Evolutionary conservation across 2,113 vertebrate species (phyloP).

Genomic region (Aix galericulata): DNA sequence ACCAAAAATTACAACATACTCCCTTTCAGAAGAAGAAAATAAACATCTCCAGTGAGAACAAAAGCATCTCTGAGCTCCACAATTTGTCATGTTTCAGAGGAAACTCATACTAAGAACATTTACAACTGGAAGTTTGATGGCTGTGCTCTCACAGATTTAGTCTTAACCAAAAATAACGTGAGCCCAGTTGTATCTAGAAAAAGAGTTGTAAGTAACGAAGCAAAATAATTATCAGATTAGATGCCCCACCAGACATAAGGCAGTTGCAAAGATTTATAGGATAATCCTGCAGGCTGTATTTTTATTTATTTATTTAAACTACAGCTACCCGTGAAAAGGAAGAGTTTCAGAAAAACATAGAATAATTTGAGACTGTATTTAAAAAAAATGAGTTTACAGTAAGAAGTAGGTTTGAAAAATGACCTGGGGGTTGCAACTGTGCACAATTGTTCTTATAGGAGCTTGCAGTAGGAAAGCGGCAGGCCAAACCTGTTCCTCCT

Average conservation of each 20-base stretch:
- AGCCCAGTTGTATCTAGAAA: background rate
- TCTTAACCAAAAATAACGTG: constrained; percentile 2
- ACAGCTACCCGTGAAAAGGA: background rate
- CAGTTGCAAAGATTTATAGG: constrained; percentile 10
- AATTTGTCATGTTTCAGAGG: constrained; percentile 2
- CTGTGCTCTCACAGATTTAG: background rate
- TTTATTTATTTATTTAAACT: background rate
- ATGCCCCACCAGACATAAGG: background rate
- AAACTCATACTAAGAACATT: background rate
- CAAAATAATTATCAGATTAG: background rate
- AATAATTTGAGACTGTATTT: background rate
- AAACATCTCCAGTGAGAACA: background rate
- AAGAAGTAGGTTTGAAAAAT: constrained; percentile 27
- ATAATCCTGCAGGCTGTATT: background rate
- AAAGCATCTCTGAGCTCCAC: background rate
- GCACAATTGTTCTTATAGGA: constrained; percentile 21
- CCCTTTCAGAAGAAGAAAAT: background rate
- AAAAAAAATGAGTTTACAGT: background rate
- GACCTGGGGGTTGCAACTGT: background rate
- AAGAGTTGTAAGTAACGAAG: background rate
- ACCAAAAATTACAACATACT: background rate
- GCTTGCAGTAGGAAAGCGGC: background rate
- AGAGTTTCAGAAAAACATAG: background rate
- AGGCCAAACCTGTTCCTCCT: constrained; percentile 40
- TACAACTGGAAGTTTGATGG: background rate